A percentile compares a stretch with the other conserved stretches of the same genome.
These are phyloP conservation scores for Subacronicta megacephala DNA, from an alignment of 2,888 invertebrate genomes.

Conservation along the genomic window DNA sequence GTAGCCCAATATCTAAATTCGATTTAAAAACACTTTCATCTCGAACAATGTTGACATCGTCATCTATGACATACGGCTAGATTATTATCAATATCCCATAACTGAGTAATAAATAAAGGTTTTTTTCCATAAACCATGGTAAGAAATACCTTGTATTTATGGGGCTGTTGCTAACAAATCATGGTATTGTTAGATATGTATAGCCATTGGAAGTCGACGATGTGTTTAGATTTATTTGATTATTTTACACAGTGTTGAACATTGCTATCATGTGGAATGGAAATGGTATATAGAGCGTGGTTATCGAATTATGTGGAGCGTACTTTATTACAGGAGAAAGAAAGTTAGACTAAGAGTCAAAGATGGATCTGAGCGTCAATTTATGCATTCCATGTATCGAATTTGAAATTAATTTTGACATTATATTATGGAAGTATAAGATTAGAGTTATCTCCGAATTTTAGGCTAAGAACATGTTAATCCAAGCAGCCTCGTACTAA, in stretches of 20 bases:
- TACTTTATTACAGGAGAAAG: no score
- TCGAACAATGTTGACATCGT: slow-evolving; percentile 57
- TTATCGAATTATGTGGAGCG: slow-evolving; percentile 1
- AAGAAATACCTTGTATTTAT: slow-evolving; percentile 74
- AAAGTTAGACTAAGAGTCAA: no score
- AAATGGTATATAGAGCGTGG: slow-evolving; percentile 34
- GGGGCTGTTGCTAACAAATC: slow-evolving; percentile 80
- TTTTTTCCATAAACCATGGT: slow-evolving; percentile 65
- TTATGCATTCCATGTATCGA: no score
- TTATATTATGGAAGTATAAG: no score
- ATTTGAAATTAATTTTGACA: no score
- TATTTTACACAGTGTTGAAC: slow-evolving; percentile 43
- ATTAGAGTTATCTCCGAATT: no score
- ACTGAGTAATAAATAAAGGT: slow-evolving; percentile 76
- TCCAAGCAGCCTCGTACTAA: no score
- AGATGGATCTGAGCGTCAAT: no score
- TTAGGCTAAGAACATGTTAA: no score
- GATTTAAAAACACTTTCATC: neutral
- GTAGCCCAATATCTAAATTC: no score
- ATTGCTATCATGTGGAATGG: slow-evolving; percentile 36
- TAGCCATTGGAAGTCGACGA: slow-evolving; percentile 75
- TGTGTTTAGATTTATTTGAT: slow-evolving; percentile 79
- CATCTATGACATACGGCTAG: slow-evolving; percentile 56
- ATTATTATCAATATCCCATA: slow-evolving; percentile 70
- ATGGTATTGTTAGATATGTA: slow-evolving; percentile 72